phyloP scores from a whole-genome alignment of 1,140 invertebrate species.

The Papilio polytes region DNA sequence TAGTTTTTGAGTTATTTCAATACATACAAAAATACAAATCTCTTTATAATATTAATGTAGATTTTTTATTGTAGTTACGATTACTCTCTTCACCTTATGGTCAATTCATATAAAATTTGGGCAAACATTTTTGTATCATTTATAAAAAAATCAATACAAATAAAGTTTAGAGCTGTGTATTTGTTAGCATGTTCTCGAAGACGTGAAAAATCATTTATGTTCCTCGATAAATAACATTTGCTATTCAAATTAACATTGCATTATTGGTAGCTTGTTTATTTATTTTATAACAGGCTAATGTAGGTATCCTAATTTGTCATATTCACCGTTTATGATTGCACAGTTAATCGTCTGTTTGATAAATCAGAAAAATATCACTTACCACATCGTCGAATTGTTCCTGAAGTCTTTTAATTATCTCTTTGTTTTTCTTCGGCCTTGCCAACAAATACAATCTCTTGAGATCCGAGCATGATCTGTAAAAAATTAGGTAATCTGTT shows the following conservation, averaged over 20 bases:
- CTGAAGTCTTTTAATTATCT: constrained; percentile 83
- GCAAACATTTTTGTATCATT: not conserved
- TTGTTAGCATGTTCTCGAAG: not conserved
- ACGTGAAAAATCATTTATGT: not conserved
- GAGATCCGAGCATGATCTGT: constrained; percentile 88
- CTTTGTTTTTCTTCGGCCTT: constrained; percentile 88
- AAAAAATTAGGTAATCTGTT: constrained; percentile 35
- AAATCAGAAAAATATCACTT: constrained; percentile 43
- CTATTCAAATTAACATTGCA: not conserved
- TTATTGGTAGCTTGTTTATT: not conserved
- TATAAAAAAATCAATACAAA: not conserved
- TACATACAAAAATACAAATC: no score
- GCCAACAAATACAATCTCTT: constrained; percentile 88
- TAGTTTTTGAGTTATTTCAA: no score
- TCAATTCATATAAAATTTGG: not conserved
- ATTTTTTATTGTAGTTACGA: no score
- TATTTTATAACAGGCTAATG: not conserved
- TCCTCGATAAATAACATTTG: not conserved
- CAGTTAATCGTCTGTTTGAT: not conserved
- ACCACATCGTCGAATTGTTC: constrained; percentile 85
- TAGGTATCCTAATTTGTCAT: no score
- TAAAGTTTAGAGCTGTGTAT: not conserved
- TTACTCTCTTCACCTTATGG: no score
- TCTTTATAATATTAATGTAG: no score
- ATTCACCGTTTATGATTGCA: no score